Percentiles rank a stretch among this genome's conserved stretches.
phyloP scores from a whole-genome alignment of 2,797 vertebrate genomes.

The Pseudochirops cupreus region DNA sequence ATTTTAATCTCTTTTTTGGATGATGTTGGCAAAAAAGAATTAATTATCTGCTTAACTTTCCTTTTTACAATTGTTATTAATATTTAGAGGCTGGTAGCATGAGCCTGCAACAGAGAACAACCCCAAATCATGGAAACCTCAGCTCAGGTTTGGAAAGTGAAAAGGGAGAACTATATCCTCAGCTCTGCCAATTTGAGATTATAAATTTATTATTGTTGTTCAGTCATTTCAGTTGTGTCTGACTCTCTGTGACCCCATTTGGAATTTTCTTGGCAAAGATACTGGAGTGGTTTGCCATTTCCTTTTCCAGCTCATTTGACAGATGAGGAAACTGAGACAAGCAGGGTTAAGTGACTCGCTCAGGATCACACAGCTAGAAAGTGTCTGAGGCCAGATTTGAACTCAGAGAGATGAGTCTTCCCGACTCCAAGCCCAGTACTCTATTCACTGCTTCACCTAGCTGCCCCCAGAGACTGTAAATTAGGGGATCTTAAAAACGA shows the following conservation, averaged over 20 bases:
- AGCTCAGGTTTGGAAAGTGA: not conserved
- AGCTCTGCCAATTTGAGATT: not conserved
- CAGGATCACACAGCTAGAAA: not conserved
- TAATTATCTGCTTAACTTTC: not conserved
- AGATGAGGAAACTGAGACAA: not conserved
- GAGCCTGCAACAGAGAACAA: not conserved
- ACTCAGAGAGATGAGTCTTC: not conserved
- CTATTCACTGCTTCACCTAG: not conserved
- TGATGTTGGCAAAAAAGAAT: slow-evolving; percentile 5
- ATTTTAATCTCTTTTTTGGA: not conserved
- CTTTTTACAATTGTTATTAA: not conserved
- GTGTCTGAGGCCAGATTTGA: not conserved
- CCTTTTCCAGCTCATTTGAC: not conserved
- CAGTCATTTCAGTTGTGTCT: not conserved
- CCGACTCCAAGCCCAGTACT: not conserved
- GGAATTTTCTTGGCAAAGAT: not conserved
- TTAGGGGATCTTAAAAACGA: not conserved
- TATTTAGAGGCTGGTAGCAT: not conserved
- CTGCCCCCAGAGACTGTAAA: not conserved
- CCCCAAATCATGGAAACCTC: not conserved
- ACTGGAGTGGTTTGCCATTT: not conserved
- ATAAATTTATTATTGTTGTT: not conserved
- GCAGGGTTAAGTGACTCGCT: not conserved
- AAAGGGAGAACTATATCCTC: not conserved
- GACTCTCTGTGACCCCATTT: not conserved